A percentile compares a stretch with the other conserved stretches of the same genome.
Evolutionary conservation across 2,113 vertebrate species (phyloP).

Genomic region (Tragelaphus scriptus): DNA sequence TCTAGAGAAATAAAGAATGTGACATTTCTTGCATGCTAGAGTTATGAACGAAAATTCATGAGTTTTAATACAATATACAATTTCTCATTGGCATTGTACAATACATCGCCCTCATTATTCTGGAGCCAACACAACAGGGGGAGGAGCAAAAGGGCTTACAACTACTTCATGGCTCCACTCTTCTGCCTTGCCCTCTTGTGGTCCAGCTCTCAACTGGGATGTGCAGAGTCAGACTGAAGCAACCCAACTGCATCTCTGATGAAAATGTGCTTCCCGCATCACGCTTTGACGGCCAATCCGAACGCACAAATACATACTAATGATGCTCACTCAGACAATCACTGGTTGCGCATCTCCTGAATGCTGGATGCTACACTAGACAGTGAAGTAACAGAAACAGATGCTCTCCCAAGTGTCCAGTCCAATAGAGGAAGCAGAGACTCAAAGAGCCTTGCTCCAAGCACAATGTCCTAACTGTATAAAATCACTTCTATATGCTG

Average conservation of each 20-base stretch:
- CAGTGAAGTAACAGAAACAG: background rate
- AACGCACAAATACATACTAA: background rate
- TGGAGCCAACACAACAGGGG: background rate
- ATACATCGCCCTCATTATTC: background rate
- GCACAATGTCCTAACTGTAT: background rate
- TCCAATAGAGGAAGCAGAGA: background rate
- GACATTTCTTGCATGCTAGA: background rate
- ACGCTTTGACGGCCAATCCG: background rate
- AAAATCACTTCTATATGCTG: background rate
- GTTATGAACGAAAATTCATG: background rate
- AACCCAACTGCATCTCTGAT: background rate
- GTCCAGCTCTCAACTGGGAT: background rate
- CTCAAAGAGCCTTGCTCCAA: background rate
- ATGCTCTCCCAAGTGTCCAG: background rate
- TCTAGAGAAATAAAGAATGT: slow-evolving; percentile 28
- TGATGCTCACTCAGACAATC: background rate
- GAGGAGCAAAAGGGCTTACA: background rate
- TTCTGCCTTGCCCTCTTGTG: background rate
- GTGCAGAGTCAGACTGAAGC: background rate
- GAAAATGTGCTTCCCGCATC: background rate
- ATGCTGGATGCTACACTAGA: background rate
- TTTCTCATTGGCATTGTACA: background rate
- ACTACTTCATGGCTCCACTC: background rate
- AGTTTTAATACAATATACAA: background rate
- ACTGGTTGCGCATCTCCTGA: background rate